Evolutionary conservation across 2,888 invertebrate species (phyloP).

Genomic region (Horisme vitalbata): DNA sequence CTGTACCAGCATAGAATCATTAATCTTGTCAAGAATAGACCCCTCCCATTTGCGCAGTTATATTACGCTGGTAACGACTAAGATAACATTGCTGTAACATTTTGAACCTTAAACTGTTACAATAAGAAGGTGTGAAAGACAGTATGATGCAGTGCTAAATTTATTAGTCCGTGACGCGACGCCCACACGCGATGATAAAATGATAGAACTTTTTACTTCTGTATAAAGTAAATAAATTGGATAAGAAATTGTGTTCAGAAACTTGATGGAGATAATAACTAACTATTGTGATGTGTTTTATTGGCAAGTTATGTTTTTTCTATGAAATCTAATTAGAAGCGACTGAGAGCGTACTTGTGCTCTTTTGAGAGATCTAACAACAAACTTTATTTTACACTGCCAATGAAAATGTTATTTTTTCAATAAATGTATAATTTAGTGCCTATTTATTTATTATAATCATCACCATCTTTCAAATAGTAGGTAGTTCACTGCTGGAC

Average conservation of each 20-base stretch:
- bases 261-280: neutral
- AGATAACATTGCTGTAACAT: slow-evolving; percentile 1
- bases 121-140: slow-evolving; percentile 22
- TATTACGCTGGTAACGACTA: slow-evolving; percentile 45
- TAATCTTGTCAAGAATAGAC: slow-evolving; percentile 68
- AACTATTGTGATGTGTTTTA: too few species aligned
- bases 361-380: too few species aligned
- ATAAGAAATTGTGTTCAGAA: neutral
- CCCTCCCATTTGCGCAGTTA: slow-evolving; percentile 69
- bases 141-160: neutral
- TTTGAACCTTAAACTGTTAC: slow-evolving; percentile 35
- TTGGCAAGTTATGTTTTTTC: too few species aligned
- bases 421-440: too few species aligned
- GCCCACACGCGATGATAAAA: slow-evolving; percentile 35
- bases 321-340: too few species aligned
- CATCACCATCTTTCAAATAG: too few species aligned
- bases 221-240: neutral
- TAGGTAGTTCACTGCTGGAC: too few species aligned
- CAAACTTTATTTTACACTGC: too few species aligned
- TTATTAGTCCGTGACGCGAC: slow-evolving; percentile 36
- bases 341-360: too few species aligned
- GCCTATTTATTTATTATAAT: too few species aligned
- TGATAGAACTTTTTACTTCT: slow-evolving; percentile 23
- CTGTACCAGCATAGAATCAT: slow-evolving; percentile 46
- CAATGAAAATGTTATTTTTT: too few species aligned